Evolutionary conservation across 2,888 invertebrate species (phyloP), one percentile per base, ranked within the genome.

Genomic region (Lithosia quadra): DNA sequence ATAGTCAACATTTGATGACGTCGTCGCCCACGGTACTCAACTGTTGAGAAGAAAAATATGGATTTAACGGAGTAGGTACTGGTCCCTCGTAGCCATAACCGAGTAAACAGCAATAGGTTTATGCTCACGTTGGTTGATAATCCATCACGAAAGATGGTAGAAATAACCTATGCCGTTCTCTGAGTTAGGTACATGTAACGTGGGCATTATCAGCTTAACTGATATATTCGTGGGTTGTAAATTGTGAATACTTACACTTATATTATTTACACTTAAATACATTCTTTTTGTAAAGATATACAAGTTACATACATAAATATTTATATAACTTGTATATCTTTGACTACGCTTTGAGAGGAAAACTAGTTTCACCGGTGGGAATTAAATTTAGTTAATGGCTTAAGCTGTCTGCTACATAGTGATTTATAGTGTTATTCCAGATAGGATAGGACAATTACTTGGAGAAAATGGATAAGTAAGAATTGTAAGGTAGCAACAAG

Each of bases 1-100:
- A 97, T 96, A 0, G 97, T 96, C 91, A 97, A 95, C 95, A 97
- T 96, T 60, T 96, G 95, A 60, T 96, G 96, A 66, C 96, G 95
- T 8, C 96, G 95, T 39, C 96, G 95, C 0, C 96, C 95, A 56
- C 96, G 95, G 61, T 92, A 93, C 84, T 92, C 90, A 56, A 84
- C 92, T 96, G 64, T 33, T 0, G 36, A 62, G 5, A 60, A 28
- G 57, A 62, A n/a, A 5, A 57, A 55, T 39, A 36, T 3, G 39
- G 11, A 39, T 39, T 39, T 39, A 8, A 8, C n/a, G n/a, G n/a
- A n/a, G n/a, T n/a, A n/a, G n/a, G n/a, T n/a, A n/a, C n/a, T n/a
- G n/a, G 28, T 28, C 28, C 28, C 28, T 4, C 5, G 28, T 28
- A 5, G 28, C 28, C 28, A 28, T 28, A 28, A 28, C 28, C 28